Percentiles rank a stretch among this genome's conserved stretches.
Conservation (phyloP, 2,888 invertebrate species). For the Aromia moschata region DNA sequence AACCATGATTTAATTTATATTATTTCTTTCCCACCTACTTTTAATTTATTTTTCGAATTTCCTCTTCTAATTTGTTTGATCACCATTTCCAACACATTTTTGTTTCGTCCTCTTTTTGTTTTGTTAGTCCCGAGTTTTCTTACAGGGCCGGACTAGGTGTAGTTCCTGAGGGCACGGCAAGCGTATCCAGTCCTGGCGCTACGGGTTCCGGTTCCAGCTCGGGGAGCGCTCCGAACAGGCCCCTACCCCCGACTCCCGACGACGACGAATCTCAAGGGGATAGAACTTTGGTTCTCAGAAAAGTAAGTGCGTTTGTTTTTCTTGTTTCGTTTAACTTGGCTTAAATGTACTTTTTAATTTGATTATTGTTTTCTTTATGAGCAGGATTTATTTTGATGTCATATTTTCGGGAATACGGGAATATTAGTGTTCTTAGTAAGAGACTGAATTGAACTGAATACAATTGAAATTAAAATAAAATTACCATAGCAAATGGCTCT, state of each 20-base stretch:
- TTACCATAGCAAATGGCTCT: no score
- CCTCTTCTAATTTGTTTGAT: no score
- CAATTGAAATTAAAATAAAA: no score
- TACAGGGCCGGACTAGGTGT: slow-evolving; percentile 78
- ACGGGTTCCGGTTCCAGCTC: slow-evolving; percentile 54
- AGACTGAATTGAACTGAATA: no score
- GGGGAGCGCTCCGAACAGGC: slow-evolving; percentile 88
- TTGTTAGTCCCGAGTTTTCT: slow-evolving; percentile 82
- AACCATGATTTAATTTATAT: no score
- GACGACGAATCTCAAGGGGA: slow-evolving; percentile 83
- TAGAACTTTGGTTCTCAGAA: slow-evolving; percentile 90
- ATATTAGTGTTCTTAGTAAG: no score
- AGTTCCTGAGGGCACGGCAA: slow-evolving; percentile 67
- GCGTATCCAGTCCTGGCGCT: slow-evolving; percentile 63
- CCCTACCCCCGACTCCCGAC: slow-evolving; percentile 94
- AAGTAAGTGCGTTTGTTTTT: slow-evolving; percentile 72
- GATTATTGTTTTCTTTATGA: slow-evolving; percentile 59
- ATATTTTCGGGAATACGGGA: no score
- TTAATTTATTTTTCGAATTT: background rate
- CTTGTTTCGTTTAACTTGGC: background rate
- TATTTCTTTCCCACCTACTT: slow-evolving; percentile 1
- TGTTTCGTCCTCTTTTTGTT: slow-evolving; percentile 39
- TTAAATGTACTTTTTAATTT: slow-evolving; percentile 47
- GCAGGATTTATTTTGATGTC: slow-evolving; percentile 20
- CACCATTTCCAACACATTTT: no score